Evolutionary conservation across 2,113 vertebrate genomes (phyloP).

Genomic region (Donacobius atricapilla): DNA sequence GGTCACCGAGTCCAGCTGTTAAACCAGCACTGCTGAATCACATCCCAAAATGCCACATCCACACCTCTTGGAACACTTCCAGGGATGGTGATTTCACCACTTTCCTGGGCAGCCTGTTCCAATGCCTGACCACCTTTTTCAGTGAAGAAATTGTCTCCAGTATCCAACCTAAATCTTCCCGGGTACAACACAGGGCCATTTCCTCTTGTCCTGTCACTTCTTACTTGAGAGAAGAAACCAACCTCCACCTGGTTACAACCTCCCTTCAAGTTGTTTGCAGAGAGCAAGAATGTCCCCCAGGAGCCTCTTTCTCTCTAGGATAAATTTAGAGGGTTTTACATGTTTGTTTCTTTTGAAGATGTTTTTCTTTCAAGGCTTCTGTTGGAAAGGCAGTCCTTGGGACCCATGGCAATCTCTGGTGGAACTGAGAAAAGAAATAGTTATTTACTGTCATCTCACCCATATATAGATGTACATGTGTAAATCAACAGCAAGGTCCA

Average conservation of each 20-base stretch:
- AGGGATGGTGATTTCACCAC: not conserved
- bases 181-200: not conserved
- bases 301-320: not conserved
- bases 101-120: not conserved
- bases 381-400: not conserved
- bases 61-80: not conserved
- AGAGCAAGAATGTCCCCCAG: not conserved
- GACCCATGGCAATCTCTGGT: not conserved
- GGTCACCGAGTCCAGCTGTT: not conserved
- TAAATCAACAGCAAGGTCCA: not conserved
- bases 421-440: not conserved
- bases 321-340: rapidly evolving
- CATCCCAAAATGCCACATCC: not conserved
- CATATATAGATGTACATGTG: rapidly evolving
- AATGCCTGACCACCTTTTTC: not conserved
- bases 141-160: not conserved
- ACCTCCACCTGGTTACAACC: not conserved
- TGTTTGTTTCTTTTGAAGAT: not conserved
- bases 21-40: not conserved
- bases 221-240: not conserved
- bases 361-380: not conserved
- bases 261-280: not conserved
- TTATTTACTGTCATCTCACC: not conserved
- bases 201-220: not conserved
- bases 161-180: not conserved